Evolutionary conservation across 2,888 invertebrate species (phyloP), one percentile per base, ranked within the genome.

Genomic region (Hydraecia micacea): DNA sequence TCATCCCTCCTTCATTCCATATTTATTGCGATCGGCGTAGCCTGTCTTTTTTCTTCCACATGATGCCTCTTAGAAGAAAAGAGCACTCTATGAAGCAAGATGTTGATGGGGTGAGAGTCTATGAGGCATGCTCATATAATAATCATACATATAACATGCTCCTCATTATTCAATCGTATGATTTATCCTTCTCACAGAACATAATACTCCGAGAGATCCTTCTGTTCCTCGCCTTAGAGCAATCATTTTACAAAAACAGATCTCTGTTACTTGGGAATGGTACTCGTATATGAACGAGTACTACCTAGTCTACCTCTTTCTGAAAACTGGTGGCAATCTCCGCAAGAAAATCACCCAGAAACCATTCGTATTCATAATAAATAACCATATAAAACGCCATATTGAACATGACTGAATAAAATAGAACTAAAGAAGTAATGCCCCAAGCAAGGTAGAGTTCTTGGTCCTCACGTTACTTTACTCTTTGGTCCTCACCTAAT

Each of bases 381-480:
- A 52, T 32, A n/a, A 32, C 21, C 15, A 25, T 28, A n/a, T n/a
- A n/a, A 25, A 15, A 25, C 42, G 6, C 8, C 0, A 7, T 25
- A 6, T 25, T 18, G 11, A 25, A 3, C 39, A 28, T 8, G 3
- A 4, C 18, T 32, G 2, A 49, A 65, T 39, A 2, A 11, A 36
- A 36, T 15, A 63, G 18, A 62, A 67, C 46, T 32, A 21, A 75
- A 60, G 32, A 39, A 49, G 52, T 52, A 9, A 9, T 73, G 42
- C 68, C 39, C 32, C 49, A 65, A 77, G 84, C 49, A 65, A 77
- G 84, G 78, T 42, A 42, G 15, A 49, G 8, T 49, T 58, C 18
- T 81, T n/a, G 58, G 83, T 25, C 71, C 62, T 18, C 13, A 11
- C 18, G n/a, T n/a, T n/a, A n/a, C n/a, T n/a, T n/a, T n/a, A n/a